Base-by-base conservation (phyloP, 2,888 invertebrate genomes). In the Rhimphoctona megacephalus region DNA sequence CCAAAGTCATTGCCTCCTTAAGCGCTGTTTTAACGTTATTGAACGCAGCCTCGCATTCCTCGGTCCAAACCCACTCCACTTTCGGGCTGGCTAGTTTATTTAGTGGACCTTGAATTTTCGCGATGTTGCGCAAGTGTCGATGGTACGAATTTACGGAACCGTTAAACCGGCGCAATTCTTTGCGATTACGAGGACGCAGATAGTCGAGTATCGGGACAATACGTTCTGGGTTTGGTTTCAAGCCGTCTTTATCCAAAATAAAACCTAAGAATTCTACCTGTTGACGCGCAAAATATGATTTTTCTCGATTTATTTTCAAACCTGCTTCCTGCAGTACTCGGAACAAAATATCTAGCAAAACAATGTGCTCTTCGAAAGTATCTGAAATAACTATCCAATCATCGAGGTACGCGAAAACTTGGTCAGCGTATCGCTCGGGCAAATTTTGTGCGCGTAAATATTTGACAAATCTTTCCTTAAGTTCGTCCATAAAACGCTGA, bases 401-500 rank as follows among this genome's bases (percentile, higher is more conserved):
- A 5, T 79, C 79, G 7, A 70, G 25, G 9, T 80, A 64, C 0
- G 61, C 39, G 19, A 67, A 52, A 11, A 67, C 52, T 30, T 64
- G 64, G 1, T 79, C 30, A 1, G 57, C 52, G 46, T 57, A 79
- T 39, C 67, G 69, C 17, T 69, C 79, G 6, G 79, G 69, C 14
- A 70, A 39, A 4, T 43, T 19, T 22, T 57, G 54, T 8, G 69
- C 70, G 25, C 70, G 19, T 0, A 79, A 2, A 3, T 70, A 8
- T 19, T 43, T 11, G 0, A 33, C 46, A 25, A 70, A 57, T 9
- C 25, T 43, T 3, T 46, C 57, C 17, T 79, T 70, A 0, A 89
- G 39, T 14, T 81, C 79, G 43, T 89, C 89, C 54, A 90, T 77
- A 17, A 90, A 87, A n/a, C n/a, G n/a, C n/a, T n/a, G n/a, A n/a